These are phyloP conservation scores for Lithosia quadra DNA, from an alignment of 2,888 invertebrate genomes.

Conservation along the genomic window DNA sequence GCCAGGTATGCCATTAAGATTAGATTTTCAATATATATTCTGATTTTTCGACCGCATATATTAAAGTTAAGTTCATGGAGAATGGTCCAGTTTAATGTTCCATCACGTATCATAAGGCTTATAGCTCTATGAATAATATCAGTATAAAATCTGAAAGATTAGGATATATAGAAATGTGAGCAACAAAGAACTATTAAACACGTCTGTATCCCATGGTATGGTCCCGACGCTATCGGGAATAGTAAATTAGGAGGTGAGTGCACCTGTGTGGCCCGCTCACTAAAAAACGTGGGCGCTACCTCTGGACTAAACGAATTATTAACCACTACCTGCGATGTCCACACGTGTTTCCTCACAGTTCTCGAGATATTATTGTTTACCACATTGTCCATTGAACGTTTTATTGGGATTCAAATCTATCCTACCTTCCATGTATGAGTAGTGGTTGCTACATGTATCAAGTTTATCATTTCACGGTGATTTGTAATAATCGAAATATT, in stretches of 20 bases:
- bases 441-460: slow-evolving; percentile 48
- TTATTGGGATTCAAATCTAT: background rate
- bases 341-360: slow-evolving; percentile 51
- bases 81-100: slow-evolving; percentile 45
- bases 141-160: slow-evolving; percentile 55
- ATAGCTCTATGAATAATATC: slow-evolving; percentile 50
- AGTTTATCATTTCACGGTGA: slow-evolving; percentile 60
- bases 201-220: slow-evolving; percentile 60
- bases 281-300: slow-evolving; percentile 83
- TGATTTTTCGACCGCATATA: slow-evolving; percentile 13
- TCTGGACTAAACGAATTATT: slow-evolving; percentile 85
- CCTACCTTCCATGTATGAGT: slow-evolving; percentile 23
- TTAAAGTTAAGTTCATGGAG: slow-evolving; percentile 17
- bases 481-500: slow-evolving; percentile 83
- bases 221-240: slow-evolving; percentile 75
- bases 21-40: slow-evolving; percentile 8
- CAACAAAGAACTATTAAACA: slow-evolving; percentile 75
- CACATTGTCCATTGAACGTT: slow-evolving; percentile 56
- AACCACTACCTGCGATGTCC: slow-evolving; percentile 83
- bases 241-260: slow-evolving; percentile 80
- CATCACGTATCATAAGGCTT: slow-evolving; percentile 33
- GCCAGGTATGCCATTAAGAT: background rate
- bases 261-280: slow-evolving; percentile 84
- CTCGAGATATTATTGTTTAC: slow-evolving; percentile 25
- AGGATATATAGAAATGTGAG: slow-evolving; percentile 57